Conservation (phyloP, 2,797 vertebrate species). For the Buceros bicornis region DNA sequence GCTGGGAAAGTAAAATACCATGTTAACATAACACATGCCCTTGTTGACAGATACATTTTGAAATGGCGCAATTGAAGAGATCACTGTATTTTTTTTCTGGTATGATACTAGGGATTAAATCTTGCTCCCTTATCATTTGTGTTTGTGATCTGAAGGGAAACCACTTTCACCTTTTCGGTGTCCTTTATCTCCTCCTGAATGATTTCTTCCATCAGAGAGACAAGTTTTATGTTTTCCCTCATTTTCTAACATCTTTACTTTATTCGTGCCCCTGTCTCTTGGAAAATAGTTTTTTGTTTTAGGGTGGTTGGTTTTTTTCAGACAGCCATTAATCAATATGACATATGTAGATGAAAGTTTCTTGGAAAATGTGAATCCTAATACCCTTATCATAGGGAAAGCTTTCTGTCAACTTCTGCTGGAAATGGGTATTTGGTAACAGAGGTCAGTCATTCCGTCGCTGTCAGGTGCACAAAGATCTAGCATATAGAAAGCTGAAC, state of each 20-base stretch:
- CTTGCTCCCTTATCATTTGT: background rate
- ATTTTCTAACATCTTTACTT: background rate
- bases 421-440: background rate
- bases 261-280: background rate
- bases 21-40: background rate
- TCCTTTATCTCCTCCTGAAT: background rate
- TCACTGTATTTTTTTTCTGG: background rate
- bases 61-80: background rate
- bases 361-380: background rate
- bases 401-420: background rate
- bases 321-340: background rate
- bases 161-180: background rate
- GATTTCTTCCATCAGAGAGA: background rate
- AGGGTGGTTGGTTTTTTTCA: background rate
- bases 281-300: background rate
- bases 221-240: background rate
- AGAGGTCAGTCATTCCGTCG: background rate
- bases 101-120: background rate
- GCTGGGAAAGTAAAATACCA: background rate
- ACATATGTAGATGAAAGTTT: background rate
- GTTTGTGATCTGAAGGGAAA: background rate
- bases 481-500: background rate
- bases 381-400: background rate
- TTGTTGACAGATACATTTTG: background rate
- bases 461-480: background rate